phyloP scores from a whole-genome alignment of 2,797 vertebrate species.

The Hypotaenidia okinawae region DNA sequence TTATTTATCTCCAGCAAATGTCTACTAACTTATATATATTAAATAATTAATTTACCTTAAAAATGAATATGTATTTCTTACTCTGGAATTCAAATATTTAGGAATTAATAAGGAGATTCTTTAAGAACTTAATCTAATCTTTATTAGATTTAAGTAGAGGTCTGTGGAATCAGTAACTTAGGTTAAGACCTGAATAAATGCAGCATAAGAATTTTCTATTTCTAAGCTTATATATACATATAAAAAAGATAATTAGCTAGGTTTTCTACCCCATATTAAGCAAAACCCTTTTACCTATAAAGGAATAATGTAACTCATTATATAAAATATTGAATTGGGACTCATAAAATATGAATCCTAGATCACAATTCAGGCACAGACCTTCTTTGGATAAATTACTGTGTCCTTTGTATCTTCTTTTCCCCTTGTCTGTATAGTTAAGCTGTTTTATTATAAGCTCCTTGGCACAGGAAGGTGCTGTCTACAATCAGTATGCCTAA shows the following conservation, averaged over 20 bases:
- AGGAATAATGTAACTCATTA: not conserved
- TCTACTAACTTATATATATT: not conserved
- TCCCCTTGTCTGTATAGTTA: not conserved
- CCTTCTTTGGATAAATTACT: not conserved
- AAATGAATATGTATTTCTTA: not conserved
- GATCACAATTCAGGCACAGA: not conserved
- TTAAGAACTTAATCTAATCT: not conserved
- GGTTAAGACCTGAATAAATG: slow-evolving; percentile 1
- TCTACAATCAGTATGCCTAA: not conserved
- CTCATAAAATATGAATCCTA: not conserved
- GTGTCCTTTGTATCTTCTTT: not conserved
- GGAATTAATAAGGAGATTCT: not conserved
- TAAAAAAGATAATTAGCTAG: not conserved
- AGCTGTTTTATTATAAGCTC: not conserved
- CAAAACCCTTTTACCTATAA: not conserved
- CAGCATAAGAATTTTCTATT: not conserved
- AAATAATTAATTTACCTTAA: not conserved
- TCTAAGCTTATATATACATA: not conserved
- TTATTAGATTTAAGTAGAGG: not conserved
- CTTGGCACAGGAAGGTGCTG: not conserved
- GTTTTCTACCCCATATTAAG: not conserved
- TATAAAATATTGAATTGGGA: not conserved
- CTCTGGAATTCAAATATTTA: not conserved
- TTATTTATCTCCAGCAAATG: not conserved
- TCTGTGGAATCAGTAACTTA: not conserved